Conservation (phyloP, 1,140 invertebrate species). For the Mamestra configurata region DNA sequence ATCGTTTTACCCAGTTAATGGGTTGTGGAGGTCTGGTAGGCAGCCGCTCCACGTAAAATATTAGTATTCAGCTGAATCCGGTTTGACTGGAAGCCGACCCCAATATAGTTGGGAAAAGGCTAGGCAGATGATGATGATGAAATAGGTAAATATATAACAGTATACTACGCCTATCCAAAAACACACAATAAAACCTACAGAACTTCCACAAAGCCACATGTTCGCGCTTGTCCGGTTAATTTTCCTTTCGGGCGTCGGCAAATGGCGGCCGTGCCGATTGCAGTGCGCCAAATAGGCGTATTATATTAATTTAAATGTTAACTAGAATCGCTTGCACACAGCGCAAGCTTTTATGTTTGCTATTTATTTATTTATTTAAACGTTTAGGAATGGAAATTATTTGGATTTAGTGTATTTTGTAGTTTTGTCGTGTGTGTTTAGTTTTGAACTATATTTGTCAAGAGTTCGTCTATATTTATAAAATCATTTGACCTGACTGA, state of each 20-base stretch:
- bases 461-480: no score
- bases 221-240: conserved; percentile 37
- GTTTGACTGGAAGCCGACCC: no score
- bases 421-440: neutral
- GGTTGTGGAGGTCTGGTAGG: no score
- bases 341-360: neutral
- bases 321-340: conserved; percentile 4
- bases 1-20: no score
- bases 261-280: conserved; percentile 15
- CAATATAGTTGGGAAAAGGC: no score
- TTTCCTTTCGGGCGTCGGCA: conserved; percentile 26
- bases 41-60: no score
- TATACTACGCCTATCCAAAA: no score
- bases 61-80: no score
- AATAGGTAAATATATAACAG: no score
- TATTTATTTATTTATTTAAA: neutral
- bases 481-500: no score
- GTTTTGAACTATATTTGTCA: no score
- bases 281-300: conserved; percentile 43
- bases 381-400: neutral
- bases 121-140: no score
- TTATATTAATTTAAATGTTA: conserved; percentile 52
- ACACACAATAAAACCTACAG: neutral
- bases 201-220: neutral
- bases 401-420: neutral